Evolutionary conservation across 2,113 vertebrate genomes (phyloP).

Genomic region (Tachycineta bicolor): DNA sequence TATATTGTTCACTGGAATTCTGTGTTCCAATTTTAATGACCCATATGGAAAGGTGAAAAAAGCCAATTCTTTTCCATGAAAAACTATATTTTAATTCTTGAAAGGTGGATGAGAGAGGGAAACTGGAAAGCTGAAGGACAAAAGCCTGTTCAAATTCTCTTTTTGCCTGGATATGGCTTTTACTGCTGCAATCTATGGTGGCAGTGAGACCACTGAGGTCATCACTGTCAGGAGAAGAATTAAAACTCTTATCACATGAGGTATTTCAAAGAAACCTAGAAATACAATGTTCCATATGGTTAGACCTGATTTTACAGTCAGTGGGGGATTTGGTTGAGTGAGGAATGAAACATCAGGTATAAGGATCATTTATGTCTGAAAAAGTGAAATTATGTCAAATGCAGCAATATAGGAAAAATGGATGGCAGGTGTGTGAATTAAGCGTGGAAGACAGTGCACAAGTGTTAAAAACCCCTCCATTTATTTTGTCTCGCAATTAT

Average conservation of each 20-base stretch:
- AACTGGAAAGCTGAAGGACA: neutral
- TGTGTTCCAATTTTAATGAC: neutral
- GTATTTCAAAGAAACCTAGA: neutral
- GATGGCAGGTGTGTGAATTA: neutral
- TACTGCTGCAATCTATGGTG: neutral
- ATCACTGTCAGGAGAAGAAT: neutral
- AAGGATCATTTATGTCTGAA: neutral
- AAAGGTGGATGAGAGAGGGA: neutral
- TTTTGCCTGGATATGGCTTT: neutral
- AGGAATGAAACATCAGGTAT: neutral
- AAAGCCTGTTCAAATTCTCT: neutral
- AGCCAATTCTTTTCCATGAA: neutral
- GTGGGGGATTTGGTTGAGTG: neutral
- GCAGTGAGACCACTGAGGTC: neutral
- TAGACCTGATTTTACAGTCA: neutral
- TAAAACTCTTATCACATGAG: neutral
- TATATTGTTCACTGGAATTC: neutral
- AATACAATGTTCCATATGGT: neutral
- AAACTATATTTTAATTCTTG: neutral
- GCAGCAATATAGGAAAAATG: neutral
- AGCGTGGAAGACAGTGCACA: neutral
- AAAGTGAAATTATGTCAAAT: neutral
- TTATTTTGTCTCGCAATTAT: neutral
- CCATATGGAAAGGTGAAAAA: neutral
- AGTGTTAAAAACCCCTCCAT: fast-evolving